Evolutionary conservation across 2,113 vertebrate species (phyloP).

Genomic region (Pyrgilauda ruficollis): DNA sequence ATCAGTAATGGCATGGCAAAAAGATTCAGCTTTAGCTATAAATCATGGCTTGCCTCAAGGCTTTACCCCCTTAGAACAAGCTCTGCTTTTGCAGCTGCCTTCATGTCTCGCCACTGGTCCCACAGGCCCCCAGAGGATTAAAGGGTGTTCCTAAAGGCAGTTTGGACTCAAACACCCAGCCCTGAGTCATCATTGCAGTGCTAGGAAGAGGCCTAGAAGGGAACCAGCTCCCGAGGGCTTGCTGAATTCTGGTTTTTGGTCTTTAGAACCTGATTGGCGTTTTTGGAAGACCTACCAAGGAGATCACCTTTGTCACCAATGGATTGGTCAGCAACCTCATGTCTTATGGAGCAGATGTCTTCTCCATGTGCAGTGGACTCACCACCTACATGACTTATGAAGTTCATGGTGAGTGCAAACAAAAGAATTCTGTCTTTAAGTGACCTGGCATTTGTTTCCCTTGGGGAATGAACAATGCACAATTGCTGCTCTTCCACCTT

Average conservation of each 20-base stretch:
- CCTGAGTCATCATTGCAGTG: fast-evolving
- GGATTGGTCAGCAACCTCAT: not conserved
- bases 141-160: not conserved
- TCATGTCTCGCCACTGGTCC: not conserved
- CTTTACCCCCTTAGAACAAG: not conserved
- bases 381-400: not conserved
- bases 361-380: not conserved
- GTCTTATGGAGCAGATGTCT: fast-evolving
- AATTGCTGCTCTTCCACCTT: not conserved
- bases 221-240: fast-evolving
- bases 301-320: not conserved
- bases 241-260: not conserved
- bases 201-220: no score
- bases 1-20: not conserved
- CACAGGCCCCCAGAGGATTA: no score
- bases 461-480: not conserved
- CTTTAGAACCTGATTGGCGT: not conserved
- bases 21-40: not conserved
- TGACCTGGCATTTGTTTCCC: not conserved
- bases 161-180: not conserved
- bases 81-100: not conserved
- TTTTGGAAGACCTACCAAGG: not conserved
- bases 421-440: not conserved
- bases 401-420: not conserved
- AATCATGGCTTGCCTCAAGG: not conserved